Percentiles rank a stretch among this genome's conserved stretches.
Conservation (phyloP, 2,888 invertebrate species). For the Ophion ventricosus region DNA sequence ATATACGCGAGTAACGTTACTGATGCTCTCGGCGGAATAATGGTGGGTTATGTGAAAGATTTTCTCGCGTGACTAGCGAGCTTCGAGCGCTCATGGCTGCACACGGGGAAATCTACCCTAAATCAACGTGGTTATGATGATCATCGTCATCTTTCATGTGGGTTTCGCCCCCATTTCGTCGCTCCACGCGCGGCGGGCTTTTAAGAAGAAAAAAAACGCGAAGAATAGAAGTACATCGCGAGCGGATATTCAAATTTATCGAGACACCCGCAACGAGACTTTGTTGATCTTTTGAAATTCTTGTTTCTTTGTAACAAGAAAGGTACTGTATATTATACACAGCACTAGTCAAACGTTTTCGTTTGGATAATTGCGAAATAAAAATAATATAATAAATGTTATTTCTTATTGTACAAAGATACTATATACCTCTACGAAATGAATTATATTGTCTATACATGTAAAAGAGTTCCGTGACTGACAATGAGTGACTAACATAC, state of each 20-base stretch:
- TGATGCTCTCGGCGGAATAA: constrained; percentile 31
- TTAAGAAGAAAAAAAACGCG: not conserved
- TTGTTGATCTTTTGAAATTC: not conserved
- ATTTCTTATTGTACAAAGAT: too few species aligned
- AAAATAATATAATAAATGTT: too few species aligned
- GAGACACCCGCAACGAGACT: not conserved
- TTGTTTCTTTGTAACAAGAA: not conserved
- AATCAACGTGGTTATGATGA: constrained; percentile 30
- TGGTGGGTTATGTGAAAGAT: constrained; percentile 40
- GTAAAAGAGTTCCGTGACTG: too few species aligned
- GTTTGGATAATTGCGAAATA: too few species aligned
- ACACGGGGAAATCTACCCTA: constrained; percentile 1
- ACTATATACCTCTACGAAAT: too few species aligned
- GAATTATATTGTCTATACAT: too few species aligned
- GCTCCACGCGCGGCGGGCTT: not conserved
- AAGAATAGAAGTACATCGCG: not conserved
- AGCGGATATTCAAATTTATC: not conserved
- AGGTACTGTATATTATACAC: not conserved
- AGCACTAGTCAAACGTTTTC: too few species aligned
- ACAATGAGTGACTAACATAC: too few species aligned
- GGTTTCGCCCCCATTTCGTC: not conserved
- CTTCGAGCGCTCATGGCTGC: not conserved
- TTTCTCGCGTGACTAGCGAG: constrained; percentile 60
- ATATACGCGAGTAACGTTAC: not conserved
- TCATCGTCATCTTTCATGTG: constrained; percentile 39